Percentiles rank a stretch among this genome's conserved stretches.
These are phyloP conservation scores for Acanthopagrus latus DNA, from an alignment of 2,797 vertebrate species.

Conservation along the genomic window DNA sequence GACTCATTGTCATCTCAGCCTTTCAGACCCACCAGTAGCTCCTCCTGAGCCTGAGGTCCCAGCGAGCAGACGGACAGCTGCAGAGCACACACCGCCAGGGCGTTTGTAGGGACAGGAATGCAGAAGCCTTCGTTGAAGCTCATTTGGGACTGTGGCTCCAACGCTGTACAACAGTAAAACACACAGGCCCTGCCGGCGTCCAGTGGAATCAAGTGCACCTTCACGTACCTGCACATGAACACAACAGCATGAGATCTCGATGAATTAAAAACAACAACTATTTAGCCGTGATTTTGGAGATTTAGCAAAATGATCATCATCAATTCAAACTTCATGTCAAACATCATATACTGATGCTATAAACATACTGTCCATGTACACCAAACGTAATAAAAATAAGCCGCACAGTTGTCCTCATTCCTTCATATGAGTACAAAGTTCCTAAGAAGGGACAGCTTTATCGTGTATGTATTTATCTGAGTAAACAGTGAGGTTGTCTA, in stretches of 20 bases:
- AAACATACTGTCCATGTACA: neutral
- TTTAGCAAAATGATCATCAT: neutral
- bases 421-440: too few relatives aligned
- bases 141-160: conserved; percentile 91
- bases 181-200: conserved; percentile 89
- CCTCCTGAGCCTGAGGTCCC: conserved; percentile 91
- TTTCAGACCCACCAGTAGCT: conserved; percentile 89
- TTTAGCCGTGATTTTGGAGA: neutral
- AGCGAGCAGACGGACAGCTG: conserved; percentile 93
- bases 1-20: neutral
- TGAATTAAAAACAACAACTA: neutral
- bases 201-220: conserved; percentile 92
- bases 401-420: neutral
- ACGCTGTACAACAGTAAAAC: conserved; percentile 94
- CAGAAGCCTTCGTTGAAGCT: conserved; percentile 96
- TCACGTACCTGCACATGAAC: conserved; percentile 87
- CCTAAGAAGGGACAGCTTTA: too few relatives aligned
- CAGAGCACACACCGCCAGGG: conserved; percentile 87
- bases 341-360: neutral
- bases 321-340: neutral
- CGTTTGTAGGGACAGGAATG: conserved; percentile 89
- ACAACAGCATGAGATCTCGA: neutral
- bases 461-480: too few relatives aligned
- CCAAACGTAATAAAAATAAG: neutral
- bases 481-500: too few relatives aligned